phyloP scores from a whole-genome alignment of 2,113 vertebrate genomes.

The Ramphastos sulfuratus region DNA sequence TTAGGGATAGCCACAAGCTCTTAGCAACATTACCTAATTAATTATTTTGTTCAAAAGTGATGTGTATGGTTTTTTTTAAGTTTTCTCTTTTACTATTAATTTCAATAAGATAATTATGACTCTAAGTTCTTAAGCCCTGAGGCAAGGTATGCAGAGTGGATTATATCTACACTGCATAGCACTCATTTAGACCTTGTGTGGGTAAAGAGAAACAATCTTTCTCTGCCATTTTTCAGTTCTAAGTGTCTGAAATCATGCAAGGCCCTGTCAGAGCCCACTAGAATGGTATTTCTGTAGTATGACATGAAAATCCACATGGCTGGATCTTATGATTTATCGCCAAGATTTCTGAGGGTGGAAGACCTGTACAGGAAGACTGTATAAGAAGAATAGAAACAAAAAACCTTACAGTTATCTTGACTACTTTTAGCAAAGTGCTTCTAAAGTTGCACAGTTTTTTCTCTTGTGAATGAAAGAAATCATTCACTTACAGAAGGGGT shows the following conservation, averaged over 20 bases:
- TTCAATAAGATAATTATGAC: not conserved
- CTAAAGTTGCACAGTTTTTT: not conserved
- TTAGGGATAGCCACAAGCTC: not conserved
- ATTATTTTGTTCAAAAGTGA: not conserved
- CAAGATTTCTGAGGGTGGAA: not conserved
- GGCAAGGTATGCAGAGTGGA: not conserved
- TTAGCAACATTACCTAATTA: not conserved
- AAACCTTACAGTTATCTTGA: not conserved
- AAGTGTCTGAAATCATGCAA: not conserved
- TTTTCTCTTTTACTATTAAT: slow-evolving; percentile 3
- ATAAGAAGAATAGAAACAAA: not conserved
- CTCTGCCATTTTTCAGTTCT: not conserved
- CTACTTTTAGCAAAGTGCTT: not conserved
- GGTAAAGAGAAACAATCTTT: not conserved
- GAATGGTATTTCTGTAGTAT: not conserved
- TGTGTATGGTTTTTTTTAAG: not conserved
- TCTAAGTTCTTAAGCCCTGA: not conserved
- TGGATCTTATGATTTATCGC: not conserved
- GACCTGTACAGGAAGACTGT: not conserved
- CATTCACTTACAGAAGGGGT: not conserved
- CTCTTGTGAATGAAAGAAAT: not conserved
- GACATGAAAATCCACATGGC: not conserved
- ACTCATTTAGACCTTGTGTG: not conserved
- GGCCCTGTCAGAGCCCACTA: not conserved
- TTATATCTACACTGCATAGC: not conserved